Base-by-base conservation (phyloP, 2,888 invertebrate genomes). In the Molorchus minor region DNA sequence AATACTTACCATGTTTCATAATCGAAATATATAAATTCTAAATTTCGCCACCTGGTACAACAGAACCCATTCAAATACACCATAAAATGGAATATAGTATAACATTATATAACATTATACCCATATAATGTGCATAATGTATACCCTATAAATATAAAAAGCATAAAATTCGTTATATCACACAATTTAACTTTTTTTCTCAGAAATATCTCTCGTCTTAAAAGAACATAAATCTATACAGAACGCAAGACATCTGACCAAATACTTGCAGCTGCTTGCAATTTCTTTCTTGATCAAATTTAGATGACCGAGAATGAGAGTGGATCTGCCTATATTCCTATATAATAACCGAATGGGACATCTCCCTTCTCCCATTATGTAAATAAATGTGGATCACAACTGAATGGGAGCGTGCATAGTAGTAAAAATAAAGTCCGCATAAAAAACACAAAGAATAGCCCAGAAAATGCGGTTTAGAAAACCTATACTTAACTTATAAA, bases 341-440 rank as follows among this genome's bases (percentile, higher is more conserved):
- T n/a, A n/a, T n/a, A n/a, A n/a, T 47, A 45, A 47, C 25, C 40
- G 41, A 56, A 47, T 46, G 33, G 20, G 15, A 40, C 17, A 41
- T 40, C 47, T 41, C 47, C 47, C 56, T 56, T 47, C 47, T 56
- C 47, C 69, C 66, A 71, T 72, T 72, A 72, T 72, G 72, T 68
- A 72, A 71, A 72, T 72, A 65, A 71, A 72, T 68, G 63, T 71
- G 57, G 71, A 65, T 65, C 67, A 64, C 36, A 57, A 53, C 47
- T 70, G 67, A 72, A 72, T 67, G 59, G 70, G 56, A 70, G 64
- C 67, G 69, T 67, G 67, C 65, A n/a, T n/a, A 66, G 56, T 58
- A 55, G 61, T 43, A 47, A 68, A 70, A 70, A 64, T 59, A 66
- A 57, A 56, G 30, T 40, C 40, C 45, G 13, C 53, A 64, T 36